Base-by-base conservation (phyloP, 2,797 vertebrate species). In the Melanotaenia pygmaea region DNA sequence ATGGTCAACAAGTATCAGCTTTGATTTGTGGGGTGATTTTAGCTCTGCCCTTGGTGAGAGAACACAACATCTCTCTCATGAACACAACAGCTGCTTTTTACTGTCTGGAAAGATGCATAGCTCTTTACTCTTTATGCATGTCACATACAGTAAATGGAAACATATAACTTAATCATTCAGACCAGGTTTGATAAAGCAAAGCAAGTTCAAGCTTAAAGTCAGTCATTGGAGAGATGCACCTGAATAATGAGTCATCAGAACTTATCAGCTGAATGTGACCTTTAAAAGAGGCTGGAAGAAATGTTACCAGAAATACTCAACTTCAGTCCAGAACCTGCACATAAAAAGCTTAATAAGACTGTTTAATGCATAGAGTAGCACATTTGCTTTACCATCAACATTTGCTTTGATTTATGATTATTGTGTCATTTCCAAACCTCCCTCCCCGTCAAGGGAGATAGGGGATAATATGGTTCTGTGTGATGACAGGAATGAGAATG, bases 231-330 rank as follows among this genome's bases (percentile, higher is more conserved):
- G 76, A 34, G 59, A 51, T 65, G 70, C 57, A 74, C 58, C 65
- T 67, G 76, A 80, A 76, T 80, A 83, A 74, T 16, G 20, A 78
- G 69, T 72, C 77, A 82, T 18, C 72, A n/a, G 59, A 72, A 65
- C 67, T 58, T 1, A 8, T 62, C 64, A 28, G 73, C 51, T 64
- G 66, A 72, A 67, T 61, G 81, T 82, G 82, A 89, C 83, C 86
- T 82, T 80, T 56, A 73, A 74, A 57, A 1, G 50, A 59, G 37
- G 13, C 64, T 73, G 64, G 67, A 67, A 72, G 45, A 72, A 74
- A 76, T 57, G 67, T 64, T 12, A 37, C 12, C 12, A 30, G 18
- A 59, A 73, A 71, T 53, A n/a, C 26, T 68, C 50, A 40, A 20
- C 64, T 51, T 65, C 11, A 60, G 59, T 71, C 3, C 26, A 12